Evolutionary conservation across 2,888 invertebrate species (phyloP).

Genomic region (Hyles lineata): DNA sequence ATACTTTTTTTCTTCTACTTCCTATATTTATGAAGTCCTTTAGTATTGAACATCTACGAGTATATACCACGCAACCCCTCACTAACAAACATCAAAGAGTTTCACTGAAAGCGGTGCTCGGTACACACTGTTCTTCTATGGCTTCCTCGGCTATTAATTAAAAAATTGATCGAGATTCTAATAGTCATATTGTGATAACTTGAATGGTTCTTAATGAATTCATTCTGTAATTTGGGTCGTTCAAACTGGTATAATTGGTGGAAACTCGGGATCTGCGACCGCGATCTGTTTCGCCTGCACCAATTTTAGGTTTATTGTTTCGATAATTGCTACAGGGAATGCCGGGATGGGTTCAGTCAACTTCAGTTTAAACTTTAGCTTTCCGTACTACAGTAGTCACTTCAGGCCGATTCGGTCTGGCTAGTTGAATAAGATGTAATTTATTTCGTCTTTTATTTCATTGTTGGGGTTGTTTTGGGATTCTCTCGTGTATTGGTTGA

Average conservation of each 20-base stretch:
- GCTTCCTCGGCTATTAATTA: constrained; percentile 66
- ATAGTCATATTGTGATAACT: constrained; percentile 78
- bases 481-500: no score
- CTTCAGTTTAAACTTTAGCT: constrained; percentile 62
- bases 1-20: background rate
- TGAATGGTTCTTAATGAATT: constrained; percentile 83
- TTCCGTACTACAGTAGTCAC: constrained; percentile 51
- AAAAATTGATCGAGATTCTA: constrained; percentile 70
- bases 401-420: constrained; percentile 37
- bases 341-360: constrained; percentile 57
- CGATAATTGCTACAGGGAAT: constrained; percentile 78
- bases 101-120: constrained; percentile 59
- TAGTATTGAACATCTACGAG: constrained; percentile 67
- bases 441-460: background rate
- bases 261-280: constrained; percentile 75
- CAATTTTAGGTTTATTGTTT: constrained; percentile 83
- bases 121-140: constrained; percentile 40
- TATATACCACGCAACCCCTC: constrained; percentile 69
- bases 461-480: no score
- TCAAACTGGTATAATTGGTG: constrained; percentile 74
- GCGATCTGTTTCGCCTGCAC: constrained; percentile 65
- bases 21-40: constrained; percentile 54
- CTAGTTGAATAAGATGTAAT: background rate
- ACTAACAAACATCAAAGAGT: constrained; percentile 72
- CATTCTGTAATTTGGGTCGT: constrained; percentile 76